Conservation (phyloP, 2,113 vertebrate species). For the Misgurnus anguillicaudatus region DNA sequence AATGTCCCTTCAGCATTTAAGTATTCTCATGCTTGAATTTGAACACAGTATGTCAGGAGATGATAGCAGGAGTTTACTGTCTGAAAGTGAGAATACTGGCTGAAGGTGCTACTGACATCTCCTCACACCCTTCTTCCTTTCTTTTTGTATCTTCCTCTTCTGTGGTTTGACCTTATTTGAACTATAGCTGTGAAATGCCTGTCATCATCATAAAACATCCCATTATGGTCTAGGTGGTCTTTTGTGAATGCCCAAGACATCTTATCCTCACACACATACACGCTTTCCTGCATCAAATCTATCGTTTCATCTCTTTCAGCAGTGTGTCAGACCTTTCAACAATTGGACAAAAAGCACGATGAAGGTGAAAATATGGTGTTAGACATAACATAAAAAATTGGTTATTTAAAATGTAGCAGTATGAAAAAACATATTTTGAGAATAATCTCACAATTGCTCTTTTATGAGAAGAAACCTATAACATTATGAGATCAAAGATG, state of each 20-base stretch:
- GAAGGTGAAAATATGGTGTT: conserved; percentile 56
- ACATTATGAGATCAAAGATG: too few species aligned
- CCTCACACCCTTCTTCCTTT: background rate
- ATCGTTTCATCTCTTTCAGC: conserved; percentile 58
- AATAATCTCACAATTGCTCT: too few species aligned
- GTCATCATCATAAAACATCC: conserved; percentile 63
- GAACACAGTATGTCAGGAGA: background rate
- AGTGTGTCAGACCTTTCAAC: conserved; percentile 71
- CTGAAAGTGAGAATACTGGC: background rate
- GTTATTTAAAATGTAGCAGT: too few species aligned
- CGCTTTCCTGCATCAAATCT: conserved; percentile 3
- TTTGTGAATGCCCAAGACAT: conserved; percentile 50
- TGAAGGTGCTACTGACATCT: too few species aligned
- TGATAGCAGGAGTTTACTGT: background rate
- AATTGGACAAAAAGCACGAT: conserved; percentile 56
- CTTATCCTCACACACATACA: background rate
- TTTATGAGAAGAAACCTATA: too few species aligned
- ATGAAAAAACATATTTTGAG: too few species aligned
- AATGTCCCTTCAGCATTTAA: background rate
- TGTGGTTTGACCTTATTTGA: conserved; percentile 71
- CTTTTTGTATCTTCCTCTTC: conserved; percentile 25
- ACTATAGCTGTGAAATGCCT: conserved; percentile 73
- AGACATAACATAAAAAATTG: conserved; percentile 59
- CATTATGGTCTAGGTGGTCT: conserved; percentile 45
- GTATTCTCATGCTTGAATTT: background rate